Percentiles rank a stretch among this genome's conserved stretches.
phyloP scores from a whole-genome alignment of 2,888 invertebrate species.

The Malachius bipustulatus region DNA sequence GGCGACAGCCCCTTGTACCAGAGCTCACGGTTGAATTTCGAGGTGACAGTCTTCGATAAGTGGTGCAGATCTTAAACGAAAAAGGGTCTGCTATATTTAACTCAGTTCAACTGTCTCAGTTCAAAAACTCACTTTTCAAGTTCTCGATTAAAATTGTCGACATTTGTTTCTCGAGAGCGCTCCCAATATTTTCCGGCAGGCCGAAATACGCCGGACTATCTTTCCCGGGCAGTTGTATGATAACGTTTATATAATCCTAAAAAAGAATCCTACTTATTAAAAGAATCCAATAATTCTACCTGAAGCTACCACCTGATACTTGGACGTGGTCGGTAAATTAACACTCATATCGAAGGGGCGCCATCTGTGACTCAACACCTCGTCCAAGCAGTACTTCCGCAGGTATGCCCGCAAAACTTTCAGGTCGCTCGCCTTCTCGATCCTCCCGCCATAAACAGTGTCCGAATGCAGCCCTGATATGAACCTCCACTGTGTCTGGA shows the following conservation, averaged over 20 bases:
- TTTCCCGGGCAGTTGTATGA: conserved; percentile 56
- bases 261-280: conserved; percentile 16
- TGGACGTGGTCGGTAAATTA: conserved; percentile 43
- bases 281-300: conserved; percentile 4
- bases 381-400: conserved; percentile 45
- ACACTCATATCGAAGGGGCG: conserved; percentile 41
- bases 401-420: conserved; percentile 57
- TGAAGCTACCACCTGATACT: conserved; percentile 35
- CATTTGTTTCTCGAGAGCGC: conserved; percentile 57
- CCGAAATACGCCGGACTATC: conserved; percentile 71
- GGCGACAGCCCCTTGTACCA: conserved; percentile 55
- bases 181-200: conserved; percentile 75
- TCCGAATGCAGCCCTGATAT: conserved; percentile 65
- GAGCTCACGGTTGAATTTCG: conserved; percentile 26
- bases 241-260: conserved; percentile 53
- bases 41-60: conserved; percentile 9
- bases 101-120: too few relatives aligned
- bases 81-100: conserved; percentile 19
- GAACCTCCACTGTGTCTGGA: conserved; percentile 53
- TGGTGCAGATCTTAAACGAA: conserved; percentile 16
- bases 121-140: too few relatives aligned
- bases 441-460: conserved; percentile 76
- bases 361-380: conserved; percentile 48
- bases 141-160: conserved; percentile 21
- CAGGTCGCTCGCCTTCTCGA: conserved; percentile 67